These are phyloP conservation scores for Eurois occulta DNA, from an alignment of 2,888 invertebrate genomes.

Conservation along the genomic window DNA sequence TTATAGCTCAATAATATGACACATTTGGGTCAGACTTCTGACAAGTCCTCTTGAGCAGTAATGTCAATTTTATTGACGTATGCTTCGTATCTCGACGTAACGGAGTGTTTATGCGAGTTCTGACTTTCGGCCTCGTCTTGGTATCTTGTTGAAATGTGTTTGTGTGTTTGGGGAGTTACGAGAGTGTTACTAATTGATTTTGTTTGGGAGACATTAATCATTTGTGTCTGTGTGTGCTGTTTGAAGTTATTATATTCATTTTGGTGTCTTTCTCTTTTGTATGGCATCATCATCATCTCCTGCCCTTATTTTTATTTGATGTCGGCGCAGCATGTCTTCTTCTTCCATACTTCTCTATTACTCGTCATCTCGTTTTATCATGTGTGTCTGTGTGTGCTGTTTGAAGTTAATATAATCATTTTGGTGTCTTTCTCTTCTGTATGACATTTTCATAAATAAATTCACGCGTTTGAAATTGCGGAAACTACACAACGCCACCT, in stretches of 20 bases:
- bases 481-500: background rate
- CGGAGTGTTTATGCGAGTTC: constrained; percentile 66
- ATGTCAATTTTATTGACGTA: constrained; percentile 74
- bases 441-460: constrained; percentile 32
- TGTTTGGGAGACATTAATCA: constrained; percentile 48
- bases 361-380: constrained; percentile 4
- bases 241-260: constrained; percentile 5
- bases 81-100: constrained; percentile 59
- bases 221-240: constrained; percentile 26
- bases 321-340: background rate
- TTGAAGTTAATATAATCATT: background rate
- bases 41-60: constrained; percentile 72
- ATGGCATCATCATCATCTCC: constrained; percentile 32
- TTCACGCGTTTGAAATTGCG: background rate
- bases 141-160: constrained; percentile 60
- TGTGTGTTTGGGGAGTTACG: constrained; percentile 40
- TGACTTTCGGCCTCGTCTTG: constrained; percentile 48
- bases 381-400: constrained; percentile 6
- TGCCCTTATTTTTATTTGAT: background rate
- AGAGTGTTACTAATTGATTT: constrained; percentile 61
- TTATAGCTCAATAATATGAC: constrained; percentile 83
- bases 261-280: background rate
- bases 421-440: background rate
- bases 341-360: background rate
- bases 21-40: constrained; percentile 77